Evolutionary conservation across 2,113 vertebrate genomes (phyloP), one percentile per base, ranked within the genome.

Genomic region (Pseudopipra pipra): DNA sequence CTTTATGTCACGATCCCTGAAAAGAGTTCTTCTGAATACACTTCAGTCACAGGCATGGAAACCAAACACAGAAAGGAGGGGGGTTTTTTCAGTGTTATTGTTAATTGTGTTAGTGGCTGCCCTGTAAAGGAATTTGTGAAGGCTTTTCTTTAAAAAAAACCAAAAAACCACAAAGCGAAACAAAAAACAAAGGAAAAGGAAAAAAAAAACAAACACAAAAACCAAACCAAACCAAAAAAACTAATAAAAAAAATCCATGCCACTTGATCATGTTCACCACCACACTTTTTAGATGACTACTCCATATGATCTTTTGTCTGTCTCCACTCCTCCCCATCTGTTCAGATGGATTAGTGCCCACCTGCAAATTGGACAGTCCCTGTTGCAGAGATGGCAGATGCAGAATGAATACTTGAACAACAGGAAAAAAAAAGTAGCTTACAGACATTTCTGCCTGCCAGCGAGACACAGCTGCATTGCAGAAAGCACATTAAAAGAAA

Each of bases 231-330:
- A 65, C 0, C 17, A 43, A 54, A 46, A 46, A 74, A n/a, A 44
- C 20, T 89, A 68, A 72, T 72, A 87, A 86, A 82, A 94, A 93
- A 65, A 94, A 85, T 76, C 49, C 6, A 1, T 9, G 4, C 72
- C 44, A 62, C 73, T 96, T 84, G 46, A 81, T 94, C 78, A 77
- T 68, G 95, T 85, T 94, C 77, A 83, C 41, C 4, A 6, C 28
- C 54, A n/a, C 82, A 85, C 63, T 95, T 96, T 94, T 92, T 78
- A 95, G 83, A 85, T 7, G 23, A 87, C 95, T 94, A 47, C 31
- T 93, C 92, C 93, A 87, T 95, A 95, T 92, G 95, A 97, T 95
- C 95, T 97, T 97, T 96, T 95, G 90, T 95, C 87, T 89, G 75
- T n/a, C 63, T 96, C 92, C 80, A 90, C 87, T 90, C 61, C 89